These are phyloP conservation scores for Leptogaster cylindrica DNA, from an alignment of 2,888 invertebrate species.

Conservation along the genomic window DNA sequence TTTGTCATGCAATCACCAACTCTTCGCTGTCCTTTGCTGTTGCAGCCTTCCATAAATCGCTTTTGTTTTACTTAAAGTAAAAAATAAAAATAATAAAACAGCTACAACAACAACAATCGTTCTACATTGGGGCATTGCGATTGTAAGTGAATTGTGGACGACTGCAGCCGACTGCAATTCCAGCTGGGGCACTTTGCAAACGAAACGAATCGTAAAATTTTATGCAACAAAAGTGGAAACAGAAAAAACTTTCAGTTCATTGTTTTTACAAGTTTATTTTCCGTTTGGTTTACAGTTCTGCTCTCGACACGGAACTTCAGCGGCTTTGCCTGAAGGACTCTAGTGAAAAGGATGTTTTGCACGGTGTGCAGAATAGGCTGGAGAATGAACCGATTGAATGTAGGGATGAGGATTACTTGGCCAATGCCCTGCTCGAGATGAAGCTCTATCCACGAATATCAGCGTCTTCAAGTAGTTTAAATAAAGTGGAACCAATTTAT, in stretches of 20 bases:
- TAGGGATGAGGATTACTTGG: conserved; percentile 24
- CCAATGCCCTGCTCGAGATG: not conserved
- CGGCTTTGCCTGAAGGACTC: conserved; percentile 51
- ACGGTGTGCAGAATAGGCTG: not conserved
- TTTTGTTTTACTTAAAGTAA: no score
- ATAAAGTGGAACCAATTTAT: conserved; percentile 53
- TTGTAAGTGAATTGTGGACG: no score
- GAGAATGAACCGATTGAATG: not conserved
- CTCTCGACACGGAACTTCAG: conserved; percentile 52
- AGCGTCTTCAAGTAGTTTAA: conserved; percentile 45
- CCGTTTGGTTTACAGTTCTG: conserved; percentile 26
- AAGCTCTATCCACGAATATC: conserved; percentile 41
- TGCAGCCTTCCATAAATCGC: no score
- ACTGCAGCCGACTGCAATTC: no score
- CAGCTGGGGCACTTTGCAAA: no score
- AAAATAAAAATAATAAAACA: no score
- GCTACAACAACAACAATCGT: no score
- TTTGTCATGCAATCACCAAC: no score
- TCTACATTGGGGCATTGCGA: no score
- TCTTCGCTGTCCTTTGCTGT: no score
- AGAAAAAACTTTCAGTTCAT: not conserved
- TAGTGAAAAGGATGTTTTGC: conserved; percentile 42
- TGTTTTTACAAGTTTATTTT: conserved; percentile 17
- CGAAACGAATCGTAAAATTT: no score
- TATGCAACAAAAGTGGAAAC: not conserved